Evolutionary conservation across 2,113 vertebrate genomes (phyloP).

Genomic region (Pedionomus torquatus): DNA sequence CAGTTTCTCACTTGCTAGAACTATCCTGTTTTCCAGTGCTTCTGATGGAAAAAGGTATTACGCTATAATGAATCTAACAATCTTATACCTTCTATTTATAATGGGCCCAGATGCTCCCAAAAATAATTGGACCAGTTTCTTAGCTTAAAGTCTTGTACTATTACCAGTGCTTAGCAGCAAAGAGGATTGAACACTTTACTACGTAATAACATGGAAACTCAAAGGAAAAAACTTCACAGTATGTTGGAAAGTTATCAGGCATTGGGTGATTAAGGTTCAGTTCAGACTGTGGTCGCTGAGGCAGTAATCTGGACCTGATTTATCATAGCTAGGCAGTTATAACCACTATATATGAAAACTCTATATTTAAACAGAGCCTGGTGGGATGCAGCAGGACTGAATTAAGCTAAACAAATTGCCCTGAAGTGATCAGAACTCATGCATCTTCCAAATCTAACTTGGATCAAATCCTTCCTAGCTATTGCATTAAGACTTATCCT

Average conservation of each 20-base stretch:
- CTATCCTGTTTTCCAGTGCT: not conserved
- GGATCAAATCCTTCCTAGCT: not conserved
- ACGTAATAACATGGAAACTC: not conserved
- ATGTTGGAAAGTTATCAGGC: not conserved
- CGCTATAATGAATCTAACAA: not conserved
- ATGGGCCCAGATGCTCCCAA: not conserved
- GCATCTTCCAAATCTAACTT: not conserved
- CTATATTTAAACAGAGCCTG: not conserved
- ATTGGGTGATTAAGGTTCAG: not conserved
- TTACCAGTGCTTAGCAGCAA: not conserved
- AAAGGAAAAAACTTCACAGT: not conserved
- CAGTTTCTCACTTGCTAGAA: not conserved
- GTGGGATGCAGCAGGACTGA: not conserved
- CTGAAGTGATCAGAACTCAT: not conserved
- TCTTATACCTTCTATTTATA: not conserved
- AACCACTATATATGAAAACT: not conserved
- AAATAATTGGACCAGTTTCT: slow-evolving; percentile 29
- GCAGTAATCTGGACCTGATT: not conserved
- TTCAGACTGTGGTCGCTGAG: not conserved
- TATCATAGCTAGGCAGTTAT: not conserved
- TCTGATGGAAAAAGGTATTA: slow-evolving; percentile 23
- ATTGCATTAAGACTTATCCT: not conserved
- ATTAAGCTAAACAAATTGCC: not conserved
- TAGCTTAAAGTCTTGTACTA: slow-evolving; percentile 4
- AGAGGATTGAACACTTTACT: not conserved